These are phyloP conservation scores for Acrossocheilus fasciatus DNA, from an alignment of 2,797 vertebrate genomes.

Conservation along the genomic window DNA sequence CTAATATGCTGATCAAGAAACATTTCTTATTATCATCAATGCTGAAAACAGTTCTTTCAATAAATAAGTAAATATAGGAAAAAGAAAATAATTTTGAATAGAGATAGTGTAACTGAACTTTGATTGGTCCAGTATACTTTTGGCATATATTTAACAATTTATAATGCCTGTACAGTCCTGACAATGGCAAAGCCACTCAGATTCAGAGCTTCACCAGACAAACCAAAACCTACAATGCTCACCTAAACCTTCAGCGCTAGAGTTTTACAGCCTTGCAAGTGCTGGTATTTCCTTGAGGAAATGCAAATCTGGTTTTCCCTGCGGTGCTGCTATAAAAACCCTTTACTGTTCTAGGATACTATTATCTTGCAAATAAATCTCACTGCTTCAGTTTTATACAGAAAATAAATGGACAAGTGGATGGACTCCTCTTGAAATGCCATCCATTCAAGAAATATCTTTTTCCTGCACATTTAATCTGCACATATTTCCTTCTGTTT, in stretches of 20 bases:
- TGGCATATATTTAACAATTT: not conserved
- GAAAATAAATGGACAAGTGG: not conserved
- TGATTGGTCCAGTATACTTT: too few relatives aligned
- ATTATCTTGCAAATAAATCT: slow-evolving; percentile 12
- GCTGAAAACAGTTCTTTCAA: not conserved
- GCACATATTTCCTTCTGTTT: not conserved
- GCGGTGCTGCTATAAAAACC: not conserved
- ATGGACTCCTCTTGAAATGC: not conserved
- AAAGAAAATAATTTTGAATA: not conserved
- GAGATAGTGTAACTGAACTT: too few relatives aligned
- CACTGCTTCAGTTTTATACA: not conserved
- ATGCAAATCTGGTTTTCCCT: not conserved
- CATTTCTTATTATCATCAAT: not conserved
- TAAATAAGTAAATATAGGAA: not conserved
- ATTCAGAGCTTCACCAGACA: not conserved
- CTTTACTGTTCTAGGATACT: not conserved
- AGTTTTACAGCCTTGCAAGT: not conserved
- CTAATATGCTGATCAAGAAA: not conserved
- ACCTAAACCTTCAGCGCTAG: not conserved
- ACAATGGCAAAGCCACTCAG: not conserved
- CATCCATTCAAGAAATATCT: not conserved
- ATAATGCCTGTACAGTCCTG: not conserved
- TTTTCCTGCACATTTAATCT: not conserved
- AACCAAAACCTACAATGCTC: not conserved
- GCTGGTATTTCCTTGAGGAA: not conserved